phyloP scores from a whole-genome alignment of 1,140 invertebrate genomes.

The Bombus fervidus region DNA sequence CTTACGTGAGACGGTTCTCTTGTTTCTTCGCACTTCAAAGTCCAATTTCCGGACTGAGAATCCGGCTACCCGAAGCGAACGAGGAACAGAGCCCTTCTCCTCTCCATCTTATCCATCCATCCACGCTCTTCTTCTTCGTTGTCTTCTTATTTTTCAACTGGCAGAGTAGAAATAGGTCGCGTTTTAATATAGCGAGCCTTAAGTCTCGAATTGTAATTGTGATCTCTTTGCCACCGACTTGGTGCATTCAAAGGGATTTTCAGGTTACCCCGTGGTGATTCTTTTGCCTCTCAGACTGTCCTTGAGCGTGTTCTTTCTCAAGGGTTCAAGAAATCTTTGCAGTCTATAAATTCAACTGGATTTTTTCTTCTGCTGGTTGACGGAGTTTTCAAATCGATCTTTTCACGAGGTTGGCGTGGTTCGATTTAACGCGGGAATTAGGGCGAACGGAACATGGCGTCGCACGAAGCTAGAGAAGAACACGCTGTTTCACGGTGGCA shows the following conservation, averaged over 20 bases:
- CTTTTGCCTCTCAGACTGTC: too few relatives aligned
- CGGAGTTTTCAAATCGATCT: neutral
- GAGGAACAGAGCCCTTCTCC: neutral
- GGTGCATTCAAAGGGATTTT: neutral
- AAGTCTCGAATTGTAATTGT: conserved; percentile 37
- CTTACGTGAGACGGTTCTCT: neutral
- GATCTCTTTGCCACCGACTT: conserved; percentile 13
- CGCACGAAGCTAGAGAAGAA: neutral
- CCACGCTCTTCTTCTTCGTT: neutral
- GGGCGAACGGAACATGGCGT: neutral
- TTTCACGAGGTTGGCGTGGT: neutral
- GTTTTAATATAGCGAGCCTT: conserved; percentile 32
- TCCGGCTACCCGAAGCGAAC: conserved; percentile 4
- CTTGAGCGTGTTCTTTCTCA: too few relatives aligned
- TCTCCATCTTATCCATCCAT: neutral
- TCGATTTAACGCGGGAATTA: conserved; percentile 20
- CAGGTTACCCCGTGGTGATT: neutral
- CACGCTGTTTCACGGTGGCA: conserved; percentile 32
- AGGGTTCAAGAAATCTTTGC: neutral
- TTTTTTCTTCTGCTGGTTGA: neutral
- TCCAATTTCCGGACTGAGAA: conserved; percentile 36
- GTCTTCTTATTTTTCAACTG: neutral
- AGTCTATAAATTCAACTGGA: neutral
- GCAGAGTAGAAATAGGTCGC: conserved; percentile 30
- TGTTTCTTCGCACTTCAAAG: conserved; percentile 49